Evolutionary conservation across 2,113 vertebrate genomes (phyloP), one percentile per base, ranked within the genome.

Genomic region (Protobothrops mucrosquamatus): DNA sequence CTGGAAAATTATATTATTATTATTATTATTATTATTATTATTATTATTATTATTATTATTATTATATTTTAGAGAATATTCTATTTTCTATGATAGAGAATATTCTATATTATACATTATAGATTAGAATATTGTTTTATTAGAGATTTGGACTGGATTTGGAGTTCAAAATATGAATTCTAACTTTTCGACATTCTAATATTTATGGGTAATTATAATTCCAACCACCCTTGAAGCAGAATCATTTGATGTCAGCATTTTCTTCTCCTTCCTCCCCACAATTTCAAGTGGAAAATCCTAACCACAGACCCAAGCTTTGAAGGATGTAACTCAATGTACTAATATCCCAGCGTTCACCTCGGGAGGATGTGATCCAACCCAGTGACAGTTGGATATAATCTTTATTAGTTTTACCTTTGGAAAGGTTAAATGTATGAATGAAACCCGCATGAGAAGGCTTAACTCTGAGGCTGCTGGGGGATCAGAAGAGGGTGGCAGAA

Each of bases 381-480:
- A 96, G 95, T 93, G 94, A 96, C 92, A 96, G 95, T 95, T 97
- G 93, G 89, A 94, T 95, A 93, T 92, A 55, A 95, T 96, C 81
- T 96, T 95, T 96, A 95, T 94, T 95, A 94, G 94, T 95, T 94
- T 96, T 95, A 94, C 93, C 96, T 93, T 95, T 95, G 90, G 94
- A 95, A 74, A 95, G 94, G 90, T 94, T 95, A 97, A 97, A 96
- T 89, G n/a, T 11, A 3, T 93, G 97, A 96, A 97, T 96, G 89
- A 96, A 95, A 96, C 6, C 93, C 96, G 74, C 85, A 94, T 95
- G 96, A 56, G 54, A 9, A 93, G 93, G 94, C 95, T 96, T 95
- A 96, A 88, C 46, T 94, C 91, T n/a, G 94, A 94, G 95, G 88
- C 96, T 94, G 55, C 0, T 94, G 96, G 55, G 93, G 88, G 0